Percentiles rank a stretch among this genome's conserved stretches.
These are phyloP conservation scores for Bufotes viridis DNA, from an alignment of 2,797 vertebrate species.

Conservation along the genomic window DNA sequence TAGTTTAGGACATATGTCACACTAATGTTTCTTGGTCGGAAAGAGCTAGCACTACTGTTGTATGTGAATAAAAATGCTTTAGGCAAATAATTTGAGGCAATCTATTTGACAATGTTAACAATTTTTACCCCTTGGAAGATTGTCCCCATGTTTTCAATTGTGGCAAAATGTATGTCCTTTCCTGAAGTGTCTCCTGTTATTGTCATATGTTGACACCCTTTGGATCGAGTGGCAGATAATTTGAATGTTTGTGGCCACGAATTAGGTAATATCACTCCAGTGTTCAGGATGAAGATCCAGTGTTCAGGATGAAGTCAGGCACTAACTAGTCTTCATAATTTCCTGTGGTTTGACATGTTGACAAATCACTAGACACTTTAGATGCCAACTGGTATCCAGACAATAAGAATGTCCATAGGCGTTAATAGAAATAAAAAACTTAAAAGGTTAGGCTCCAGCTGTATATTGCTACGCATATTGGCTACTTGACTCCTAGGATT, in stretches of 20 bases:
- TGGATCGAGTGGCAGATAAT: too few relatives aligned
- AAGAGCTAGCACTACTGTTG: too few relatives aligned
- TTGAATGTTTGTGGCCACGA: background rate
- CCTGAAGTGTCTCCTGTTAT: background rate
- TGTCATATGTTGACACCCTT: background rate
- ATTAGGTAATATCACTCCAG: background rate
- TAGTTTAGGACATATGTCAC: too few relatives aligned
- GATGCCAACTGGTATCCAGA: background rate
- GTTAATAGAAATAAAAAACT: background rate
- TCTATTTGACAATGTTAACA: too few relatives aligned
- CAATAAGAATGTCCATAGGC: background rate
- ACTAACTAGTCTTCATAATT: background rate
- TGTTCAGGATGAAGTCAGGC: background rate
- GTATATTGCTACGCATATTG: background rate
- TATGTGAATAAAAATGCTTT: too few relatives aligned
- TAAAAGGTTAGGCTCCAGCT: background rate
- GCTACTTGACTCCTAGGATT: background rate
- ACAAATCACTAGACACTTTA: background rate
- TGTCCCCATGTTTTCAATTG: background rate
- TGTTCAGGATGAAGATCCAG: background rate
- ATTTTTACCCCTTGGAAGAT: background rate
- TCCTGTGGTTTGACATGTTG: background rate
- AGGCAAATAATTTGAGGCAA: too few relatives aligned
- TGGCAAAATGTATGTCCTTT: background rate
- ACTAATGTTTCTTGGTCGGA: too few relatives aligned